Conservation (phyloP, 1,140 invertebrate species). For the Diorhabda sublineata region DNA sequence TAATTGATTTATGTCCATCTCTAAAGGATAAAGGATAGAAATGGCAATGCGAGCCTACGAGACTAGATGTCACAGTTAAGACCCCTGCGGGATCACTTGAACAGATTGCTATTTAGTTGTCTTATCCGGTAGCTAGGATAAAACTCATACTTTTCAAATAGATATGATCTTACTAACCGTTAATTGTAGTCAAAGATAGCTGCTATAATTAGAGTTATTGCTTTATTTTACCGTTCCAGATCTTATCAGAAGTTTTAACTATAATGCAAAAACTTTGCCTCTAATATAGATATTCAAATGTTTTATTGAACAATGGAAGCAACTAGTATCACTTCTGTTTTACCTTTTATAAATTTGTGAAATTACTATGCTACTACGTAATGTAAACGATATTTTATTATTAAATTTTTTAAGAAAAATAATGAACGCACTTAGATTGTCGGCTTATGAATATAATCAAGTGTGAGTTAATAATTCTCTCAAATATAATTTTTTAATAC, state of each 20-base stretch:
- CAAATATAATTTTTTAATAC: too few relatives aligned
- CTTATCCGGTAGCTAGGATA: background rate
- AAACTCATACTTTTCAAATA: constrained; percentile 5
- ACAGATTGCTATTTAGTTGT: constrained; percentile 11
- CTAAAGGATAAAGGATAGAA: background rate
- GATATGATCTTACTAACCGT: constrained; percentile 11
- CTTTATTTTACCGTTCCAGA: background rate
- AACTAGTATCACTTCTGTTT: too few relatives aligned
- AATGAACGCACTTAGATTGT: too few relatives aligned
- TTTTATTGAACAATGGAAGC: too few relatives aligned
- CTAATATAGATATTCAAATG: too few relatives aligned
- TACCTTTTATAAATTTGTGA: too few relatives aligned
- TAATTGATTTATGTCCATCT: background rate
- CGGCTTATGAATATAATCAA: too few relatives aligned
- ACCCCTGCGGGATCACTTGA: constrained; percentile 8
- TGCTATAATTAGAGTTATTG: constrained; percentile 7
- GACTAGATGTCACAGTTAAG: constrained; percentile 9
- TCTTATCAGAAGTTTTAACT: constrained; percentile 8
- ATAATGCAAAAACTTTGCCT: too few relatives aligned
- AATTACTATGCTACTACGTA: too few relatives aligned
- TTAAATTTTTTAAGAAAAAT: too few relatives aligned
- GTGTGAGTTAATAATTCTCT: too few relatives aligned
- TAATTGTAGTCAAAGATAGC: constrained; percentile 9
- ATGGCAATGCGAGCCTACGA: background rate
- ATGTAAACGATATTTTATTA: too few relatives aligned